These are phyloP conservation scores for Brevipalpus yothersi DNA, from an alignment of 1,140 invertebrate species.

Conservation along the genomic window DNA sequence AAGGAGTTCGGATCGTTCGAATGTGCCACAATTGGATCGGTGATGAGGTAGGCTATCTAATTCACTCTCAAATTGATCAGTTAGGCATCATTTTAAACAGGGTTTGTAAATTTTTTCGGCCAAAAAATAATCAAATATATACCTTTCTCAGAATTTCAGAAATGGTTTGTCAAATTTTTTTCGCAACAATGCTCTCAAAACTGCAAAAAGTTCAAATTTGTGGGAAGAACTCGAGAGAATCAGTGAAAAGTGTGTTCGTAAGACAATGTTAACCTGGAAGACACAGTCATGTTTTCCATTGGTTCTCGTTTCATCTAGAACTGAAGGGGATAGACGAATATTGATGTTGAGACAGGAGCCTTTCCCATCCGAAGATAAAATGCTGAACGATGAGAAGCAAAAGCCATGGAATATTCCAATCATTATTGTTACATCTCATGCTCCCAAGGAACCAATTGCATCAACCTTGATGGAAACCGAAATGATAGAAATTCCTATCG, in stretches of 20 bases:
- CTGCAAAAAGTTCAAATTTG: conserved; percentile 81
- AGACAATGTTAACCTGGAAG: conserved; percentile 87
- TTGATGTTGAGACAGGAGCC: conserved; percentile 53
- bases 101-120: background rate
- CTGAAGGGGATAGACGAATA: conserved; percentile 29
- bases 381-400: conserved; percentile 14
- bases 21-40: conserved; percentile 12
- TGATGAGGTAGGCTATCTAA: conserved; percentile 4
- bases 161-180: conserved; percentile 85
- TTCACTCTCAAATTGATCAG: no score
- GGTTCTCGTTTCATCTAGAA: conserved; percentile 20
- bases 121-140: no score
- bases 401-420: conserved; percentile 62
- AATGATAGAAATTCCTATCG: conserved; percentile 18
- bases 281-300: conserved; percentile 73
- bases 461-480: conserved; percentile 34
- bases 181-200: conserved; percentile 59
- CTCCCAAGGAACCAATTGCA: conserved; percentile 25
- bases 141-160: conserved; percentile 43
- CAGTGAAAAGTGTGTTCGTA: conserved; percentile 62
- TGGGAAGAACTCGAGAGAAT: conserved; percentile 73
- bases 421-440: conserved; percentile 42
- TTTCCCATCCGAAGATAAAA: conserved; percentile 53
- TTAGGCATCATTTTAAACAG: background rate
- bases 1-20: conserved; percentile 24